Evolutionary conservation across 1,140 invertebrate species (phyloP).

Genomic region (Phymorhynchus buccinoides): DNA sequence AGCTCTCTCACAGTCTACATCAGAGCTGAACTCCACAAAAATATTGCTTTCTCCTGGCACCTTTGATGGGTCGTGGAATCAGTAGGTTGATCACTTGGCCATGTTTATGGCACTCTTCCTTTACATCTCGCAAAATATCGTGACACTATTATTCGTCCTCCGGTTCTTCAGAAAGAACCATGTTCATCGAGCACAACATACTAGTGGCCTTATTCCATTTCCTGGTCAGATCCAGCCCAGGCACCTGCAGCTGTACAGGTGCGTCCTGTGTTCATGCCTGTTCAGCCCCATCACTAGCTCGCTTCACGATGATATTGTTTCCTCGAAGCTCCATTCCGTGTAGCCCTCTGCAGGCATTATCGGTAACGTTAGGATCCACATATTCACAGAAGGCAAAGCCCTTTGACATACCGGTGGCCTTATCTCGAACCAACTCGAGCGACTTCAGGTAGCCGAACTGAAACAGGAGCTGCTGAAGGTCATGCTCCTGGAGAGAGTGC

Average conservation of each 20-base stretch:
- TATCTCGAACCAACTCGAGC: conserved; percentile 99
- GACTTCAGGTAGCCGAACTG: conserved; percentile 97
- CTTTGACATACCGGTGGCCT: conserved; percentile 96
- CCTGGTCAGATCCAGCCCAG: conserved; percentile 81
- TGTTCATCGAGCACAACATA: conserved; percentile 98
- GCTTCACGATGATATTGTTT: conserved; percentile 98
- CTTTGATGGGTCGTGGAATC: too few relatives aligned
- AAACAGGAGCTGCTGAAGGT: conserved; percentile 93
- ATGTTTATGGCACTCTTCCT: conserved; percentile 98
- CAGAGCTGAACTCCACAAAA: too few relatives aligned
- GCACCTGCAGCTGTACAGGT: conserved; percentile 87
- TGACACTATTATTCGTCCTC: conserved; percentile 99
- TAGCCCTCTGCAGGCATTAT: conserved; percentile 96
- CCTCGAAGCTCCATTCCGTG: conserved; percentile 99
- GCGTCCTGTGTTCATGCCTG: conserved; percentile 78
- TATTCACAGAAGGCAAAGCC: conserved; percentile 99
- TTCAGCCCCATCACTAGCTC: conserved; percentile 76
- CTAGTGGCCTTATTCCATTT: conserved; percentile 93
- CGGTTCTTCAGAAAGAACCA: conserved; percentile 98
- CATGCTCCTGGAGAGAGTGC: too few relatives aligned
- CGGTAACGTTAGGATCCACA: conserved; percentile 95
- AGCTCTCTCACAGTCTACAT: too few relatives aligned
- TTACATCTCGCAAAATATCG: conserved; percentile 97
- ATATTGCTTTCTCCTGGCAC: too few relatives aligned
- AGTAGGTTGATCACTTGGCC: too few relatives aligned